Evolutionary conservation across 1,140 invertebrate species (phyloP).

Genomic region (Diachasmimorpha longicaudata): DNA sequence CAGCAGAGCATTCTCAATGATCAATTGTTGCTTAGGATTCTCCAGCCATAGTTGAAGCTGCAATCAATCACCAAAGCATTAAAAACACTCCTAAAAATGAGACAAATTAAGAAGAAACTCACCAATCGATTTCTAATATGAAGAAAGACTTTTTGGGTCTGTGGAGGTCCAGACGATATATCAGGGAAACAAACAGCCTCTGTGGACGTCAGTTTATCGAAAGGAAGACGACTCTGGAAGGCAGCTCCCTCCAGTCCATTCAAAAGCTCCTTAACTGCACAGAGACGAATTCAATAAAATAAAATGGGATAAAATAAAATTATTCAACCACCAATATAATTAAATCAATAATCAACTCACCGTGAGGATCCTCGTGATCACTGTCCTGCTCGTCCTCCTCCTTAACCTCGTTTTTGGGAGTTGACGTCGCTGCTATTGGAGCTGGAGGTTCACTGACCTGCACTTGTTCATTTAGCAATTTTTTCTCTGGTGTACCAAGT

Average conservation of each 20-base stretch:
- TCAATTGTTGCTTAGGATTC: conserved; percentile 92
- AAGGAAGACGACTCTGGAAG: conserved; percentile 91
- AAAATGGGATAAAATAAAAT: conserved; percentile 22
- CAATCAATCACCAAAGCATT: conserved; percentile 32
- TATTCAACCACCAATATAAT: not conserved
- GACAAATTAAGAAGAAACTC: conserved; percentile 36
- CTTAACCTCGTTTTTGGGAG: conserved; percentile 50
- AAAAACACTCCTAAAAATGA: not conserved
- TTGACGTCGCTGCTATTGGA: conserved; percentile 39
- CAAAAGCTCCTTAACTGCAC: conserved; percentile 56
- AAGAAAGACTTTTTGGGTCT: conserved; percentile 89
- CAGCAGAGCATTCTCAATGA: conserved; percentile 79
- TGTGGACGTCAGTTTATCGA: conserved; percentile 92
- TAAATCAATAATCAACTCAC: conserved; percentile 34
- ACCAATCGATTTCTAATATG: conserved; percentile 91
- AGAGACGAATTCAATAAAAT: conserved; percentile 3
- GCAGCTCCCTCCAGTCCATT: conserved; percentile 87
- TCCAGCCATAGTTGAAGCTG: conserved; percentile 96
- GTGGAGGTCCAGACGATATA: conserved; percentile 79
- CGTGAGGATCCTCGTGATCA: conserved; percentile 60
- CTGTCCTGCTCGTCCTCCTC: conserved; percentile 60
- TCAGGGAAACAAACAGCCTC: conserved; percentile 95
- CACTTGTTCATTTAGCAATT: conserved; percentile 50
- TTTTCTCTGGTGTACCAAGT: conserved; percentile 61
- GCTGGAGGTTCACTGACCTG: conserved; percentile 47